These are phyloP conservation scores for Rhizomys pruinosus DNA, from an alignment of 2,113 vertebrate species.

Conservation along the genomic window DNA sequence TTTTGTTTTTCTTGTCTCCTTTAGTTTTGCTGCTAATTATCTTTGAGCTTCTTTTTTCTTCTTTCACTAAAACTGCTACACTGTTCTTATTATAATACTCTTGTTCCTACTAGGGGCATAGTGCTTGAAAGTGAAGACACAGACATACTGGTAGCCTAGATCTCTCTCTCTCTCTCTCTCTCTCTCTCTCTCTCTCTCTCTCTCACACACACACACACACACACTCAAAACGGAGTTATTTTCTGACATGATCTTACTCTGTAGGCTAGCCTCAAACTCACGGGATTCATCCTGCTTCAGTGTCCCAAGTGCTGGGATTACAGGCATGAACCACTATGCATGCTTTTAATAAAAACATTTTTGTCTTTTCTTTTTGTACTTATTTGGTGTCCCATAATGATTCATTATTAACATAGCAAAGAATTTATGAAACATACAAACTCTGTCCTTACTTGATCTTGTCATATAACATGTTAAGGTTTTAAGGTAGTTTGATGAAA, in stretches of 20 bases:
- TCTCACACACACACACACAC: neutral
- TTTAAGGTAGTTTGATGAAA: neutral
- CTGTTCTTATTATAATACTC: neutral
- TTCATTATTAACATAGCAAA: neutral
- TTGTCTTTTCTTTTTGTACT: neutral
- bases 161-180: no score
- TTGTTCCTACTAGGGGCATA: neutral
- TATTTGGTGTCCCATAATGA: neutral
- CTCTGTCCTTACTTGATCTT: neutral
- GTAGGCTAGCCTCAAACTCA: neutral
- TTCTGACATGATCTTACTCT: neutral
- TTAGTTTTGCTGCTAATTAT: constrained; percentile 4
- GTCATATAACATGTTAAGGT: neutral
- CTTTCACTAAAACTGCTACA: neutral
- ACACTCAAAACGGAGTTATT: neutral
- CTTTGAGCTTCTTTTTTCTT: neutral
- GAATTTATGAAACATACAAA: neutral
- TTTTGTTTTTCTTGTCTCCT: neutral
- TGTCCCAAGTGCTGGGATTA: neutral
- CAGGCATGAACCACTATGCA: neutral
- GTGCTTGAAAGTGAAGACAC: neutral
- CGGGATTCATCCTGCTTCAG: neutral
- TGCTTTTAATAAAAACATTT: neutral
- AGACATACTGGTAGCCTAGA: neutral
- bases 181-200: no score